Conservation (phyloP, 2,797 vertebrate genomes). For the Galagoides demidoff region DNA sequence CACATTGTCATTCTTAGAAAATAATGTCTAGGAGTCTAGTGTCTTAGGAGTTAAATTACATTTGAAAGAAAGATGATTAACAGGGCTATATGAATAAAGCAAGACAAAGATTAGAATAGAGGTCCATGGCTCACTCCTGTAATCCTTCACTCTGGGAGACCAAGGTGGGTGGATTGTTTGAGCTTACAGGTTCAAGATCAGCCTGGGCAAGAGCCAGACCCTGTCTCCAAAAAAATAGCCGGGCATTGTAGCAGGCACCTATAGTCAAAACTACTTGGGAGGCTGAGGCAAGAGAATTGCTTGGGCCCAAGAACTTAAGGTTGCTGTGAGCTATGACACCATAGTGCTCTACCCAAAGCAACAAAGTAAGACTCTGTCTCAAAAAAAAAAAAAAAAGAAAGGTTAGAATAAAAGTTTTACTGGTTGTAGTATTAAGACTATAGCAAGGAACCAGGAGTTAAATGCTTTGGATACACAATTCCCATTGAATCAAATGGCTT, state of each 20-base stretch:
- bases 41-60: not conserved
- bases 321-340: too few relatives aligned
- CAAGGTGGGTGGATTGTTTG: too few relatives aligned
- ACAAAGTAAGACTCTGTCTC: not conserved
- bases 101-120: not conserved
- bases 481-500: not conserved
- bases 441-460: not conserved
- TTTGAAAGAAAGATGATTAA: not conserved
- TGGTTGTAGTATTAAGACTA: not conserved
- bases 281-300: too few relatives aligned
- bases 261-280: too few relatives aligned
- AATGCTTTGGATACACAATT: not conserved
- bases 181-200: too few relatives aligned
- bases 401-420: not conserved
- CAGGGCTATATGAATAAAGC: not conserved
- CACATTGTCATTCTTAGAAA: slow-evolving; percentile 4
- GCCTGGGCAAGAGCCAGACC: too few relatives aligned
- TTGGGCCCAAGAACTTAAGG: too few relatives aligned
- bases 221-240: too few relatives aligned
- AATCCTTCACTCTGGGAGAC: too few relatives aligned
- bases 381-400: too few relatives aligned
- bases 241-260: too few relatives aligned
- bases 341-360: not conserved
- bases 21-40: not conserved
- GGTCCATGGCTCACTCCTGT: too few relatives aligned